These are phyloP conservation scores for Alosa alosa DNA, from an alignment of 2,113 vertebrate genomes.

Conservation along the genomic window DNA sequence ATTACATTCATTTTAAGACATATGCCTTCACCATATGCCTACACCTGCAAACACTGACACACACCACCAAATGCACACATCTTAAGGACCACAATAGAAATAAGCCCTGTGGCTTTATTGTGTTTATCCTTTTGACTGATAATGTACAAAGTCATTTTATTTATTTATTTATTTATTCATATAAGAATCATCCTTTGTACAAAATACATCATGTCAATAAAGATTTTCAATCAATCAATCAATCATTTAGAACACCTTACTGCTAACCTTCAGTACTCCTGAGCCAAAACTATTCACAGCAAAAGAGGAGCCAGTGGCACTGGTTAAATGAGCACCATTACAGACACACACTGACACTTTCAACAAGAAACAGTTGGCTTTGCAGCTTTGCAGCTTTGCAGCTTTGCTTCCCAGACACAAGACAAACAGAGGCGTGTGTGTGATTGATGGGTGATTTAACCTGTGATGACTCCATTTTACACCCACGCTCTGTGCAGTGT, in stretches of 20 bases:
- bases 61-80: too few relatives aligned
- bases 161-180: too few relatives aligned
- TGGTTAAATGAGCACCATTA: neutral
- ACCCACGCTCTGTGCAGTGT: neutral
- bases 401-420: slow-evolving; percentile 5
- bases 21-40: too few relatives aligned
- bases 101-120: too few relatives aligned
- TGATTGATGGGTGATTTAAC: slow-evolving; percentile 3
- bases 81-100: too few relatives aligned
- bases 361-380: neutral
- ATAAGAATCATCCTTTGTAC: too few relatives aligned
- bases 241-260: neutral
- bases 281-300: neutral
- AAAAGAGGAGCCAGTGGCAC: neutral
- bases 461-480: neutral
- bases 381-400: neutral
- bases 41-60: too few relatives aligned
- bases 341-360: neutral
- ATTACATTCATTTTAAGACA: too few relatives aligned
- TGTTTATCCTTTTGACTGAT: too few relatives aligned
- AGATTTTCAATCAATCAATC: too few relatives aligned
- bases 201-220: too few relatives aligned
- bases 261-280: neutral
- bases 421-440: neutral
- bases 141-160: too few relatives aligned